phyloP scores from a whole-genome alignment of 2,797 vertebrate genomes.

The Sarcophilus harrisii region DNA sequence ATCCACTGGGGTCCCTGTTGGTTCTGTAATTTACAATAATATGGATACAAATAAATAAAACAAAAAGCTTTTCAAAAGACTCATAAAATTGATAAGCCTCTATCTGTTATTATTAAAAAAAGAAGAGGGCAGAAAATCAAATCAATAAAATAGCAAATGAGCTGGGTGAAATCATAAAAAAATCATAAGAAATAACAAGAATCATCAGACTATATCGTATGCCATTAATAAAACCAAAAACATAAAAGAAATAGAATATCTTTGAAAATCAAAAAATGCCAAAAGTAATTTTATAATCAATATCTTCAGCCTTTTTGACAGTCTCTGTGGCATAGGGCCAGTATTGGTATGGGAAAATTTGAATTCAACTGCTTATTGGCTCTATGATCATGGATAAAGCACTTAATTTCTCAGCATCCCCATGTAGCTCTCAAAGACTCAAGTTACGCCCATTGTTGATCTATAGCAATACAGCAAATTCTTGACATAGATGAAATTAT shows the following conservation, averaged over 20 bases:
- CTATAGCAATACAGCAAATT: background rate
- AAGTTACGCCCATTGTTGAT: background rate
- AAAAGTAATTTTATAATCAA: background rate
- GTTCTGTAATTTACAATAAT: background rate
- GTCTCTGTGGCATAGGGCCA: background rate
- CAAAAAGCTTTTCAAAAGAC: too few species aligned
- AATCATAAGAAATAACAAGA: too few species aligned
- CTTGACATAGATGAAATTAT: background rate
- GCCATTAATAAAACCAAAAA: too few species aligned
- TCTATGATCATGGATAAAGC: background rate
- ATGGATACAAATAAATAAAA: too few species aligned
- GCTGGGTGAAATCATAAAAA: too few species aligned
- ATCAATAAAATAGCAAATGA: too few species aligned
- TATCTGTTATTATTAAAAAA: too few species aligned
- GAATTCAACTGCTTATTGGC: background rate
- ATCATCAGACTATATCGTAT: too few species aligned
- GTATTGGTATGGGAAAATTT: background rate
- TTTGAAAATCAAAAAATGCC: background rate
- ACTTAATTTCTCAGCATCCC: background rate
- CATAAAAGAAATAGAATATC: too few species aligned
- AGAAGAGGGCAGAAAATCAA: too few species aligned
- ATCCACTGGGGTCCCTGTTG: background rate
- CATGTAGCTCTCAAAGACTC: background rate
- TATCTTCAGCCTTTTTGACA: slow-evolving; percentile 19
- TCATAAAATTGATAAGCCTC: too few species aligned